Conservation (phyloP, 2,888 invertebrate genomes). For the Caenorhabditis sp. region DNA sequence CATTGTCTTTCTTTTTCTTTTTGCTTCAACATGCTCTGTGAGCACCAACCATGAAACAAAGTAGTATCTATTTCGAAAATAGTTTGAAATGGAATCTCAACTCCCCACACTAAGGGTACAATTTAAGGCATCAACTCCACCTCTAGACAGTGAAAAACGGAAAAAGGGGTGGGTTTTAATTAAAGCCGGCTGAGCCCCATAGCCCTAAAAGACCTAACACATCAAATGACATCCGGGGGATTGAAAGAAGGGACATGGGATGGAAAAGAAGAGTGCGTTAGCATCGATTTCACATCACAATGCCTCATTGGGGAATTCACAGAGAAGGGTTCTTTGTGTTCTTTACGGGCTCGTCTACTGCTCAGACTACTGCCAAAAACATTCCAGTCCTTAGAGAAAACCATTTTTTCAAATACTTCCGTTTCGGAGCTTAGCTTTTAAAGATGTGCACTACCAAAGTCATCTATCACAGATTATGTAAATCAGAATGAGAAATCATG, state of each 20-base stretch:
- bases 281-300: constrained; percentile 63
- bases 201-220: constrained; percentile 4
- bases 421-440: no score
- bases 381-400: no score
- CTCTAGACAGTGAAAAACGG: constrained; percentile 7
- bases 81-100: constrained; percentile 1
- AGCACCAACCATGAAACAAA: background rate
- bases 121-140: background rate
- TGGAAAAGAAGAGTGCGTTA: constrained; percentile 42
- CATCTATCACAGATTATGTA: constrained; percentile 46
- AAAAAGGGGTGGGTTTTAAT: constrained; percentile 43
- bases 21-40: background rate
- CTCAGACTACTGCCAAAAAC: no score
- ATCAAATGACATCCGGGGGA: constrained; percentile 55
- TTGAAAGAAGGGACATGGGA: constrained; percentile 24
- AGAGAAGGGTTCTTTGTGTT: constrained; percentile 19
- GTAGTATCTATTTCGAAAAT: background rate
- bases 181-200: constrained; percentile 48
- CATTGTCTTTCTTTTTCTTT: constrained; percentile 37
- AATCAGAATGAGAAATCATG: constrained; percentile 4
- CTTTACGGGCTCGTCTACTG: background rate
- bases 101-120: background rate
- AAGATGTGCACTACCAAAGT: no score
- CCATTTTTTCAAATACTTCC: no score
- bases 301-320: constrained; percentile 57